These are phyloP conservation scores for Andrena chrysosceles DNA, from an alignment of 2,888 invertebrate species.

Conservation along the genomic window DNA sequence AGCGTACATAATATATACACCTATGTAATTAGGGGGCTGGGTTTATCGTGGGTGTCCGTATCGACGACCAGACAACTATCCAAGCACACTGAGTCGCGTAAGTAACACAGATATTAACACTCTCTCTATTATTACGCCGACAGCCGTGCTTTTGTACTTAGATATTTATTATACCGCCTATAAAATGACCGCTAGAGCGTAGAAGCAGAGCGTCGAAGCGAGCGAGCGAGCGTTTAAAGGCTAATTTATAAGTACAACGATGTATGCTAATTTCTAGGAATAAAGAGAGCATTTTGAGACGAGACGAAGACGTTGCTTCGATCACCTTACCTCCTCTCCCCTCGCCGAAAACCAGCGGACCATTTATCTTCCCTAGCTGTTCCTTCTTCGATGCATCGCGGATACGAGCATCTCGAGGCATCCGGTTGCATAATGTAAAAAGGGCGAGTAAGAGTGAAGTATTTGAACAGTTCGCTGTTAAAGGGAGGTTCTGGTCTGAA, in stretches of 20 bases:
- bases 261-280: constrained; percentile 69
- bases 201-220: constrained; percentile 2
- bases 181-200: constrained; percentile 43
- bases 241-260: constrained; percentile 63
- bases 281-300: constrained; percentile 59
- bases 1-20: too few species aligned
- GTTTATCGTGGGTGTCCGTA: background rate
- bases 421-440: constrained; percentile 1
- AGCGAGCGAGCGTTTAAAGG: constrained; percentile 8
- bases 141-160: constrained; percentile 80
- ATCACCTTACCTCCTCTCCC: background rate
- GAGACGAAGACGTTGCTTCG: constrained; percentile 22
- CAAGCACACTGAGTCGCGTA: constrained; percentile 39
- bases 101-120: constrained; percentile 57
- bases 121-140: constrained; percentile 50
- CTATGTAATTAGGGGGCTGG: background rate
- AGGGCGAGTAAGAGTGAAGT: constrained; percentile 41
- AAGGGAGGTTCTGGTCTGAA: too few species aligned
- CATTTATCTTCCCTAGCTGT: background rate
- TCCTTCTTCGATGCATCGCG: too few species aligned
- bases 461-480: constrained; percentile 58
- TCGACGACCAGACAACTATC: constrained; percentile 22
- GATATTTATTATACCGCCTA: constrained; percentile 79
- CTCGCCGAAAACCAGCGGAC: background rate
- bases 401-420: too few species aligned